Evolutionary conservation across 2,888 invertebrate genomes (phyloP).

Genomic region (Hirtodrosophila alboralis): DNA sequence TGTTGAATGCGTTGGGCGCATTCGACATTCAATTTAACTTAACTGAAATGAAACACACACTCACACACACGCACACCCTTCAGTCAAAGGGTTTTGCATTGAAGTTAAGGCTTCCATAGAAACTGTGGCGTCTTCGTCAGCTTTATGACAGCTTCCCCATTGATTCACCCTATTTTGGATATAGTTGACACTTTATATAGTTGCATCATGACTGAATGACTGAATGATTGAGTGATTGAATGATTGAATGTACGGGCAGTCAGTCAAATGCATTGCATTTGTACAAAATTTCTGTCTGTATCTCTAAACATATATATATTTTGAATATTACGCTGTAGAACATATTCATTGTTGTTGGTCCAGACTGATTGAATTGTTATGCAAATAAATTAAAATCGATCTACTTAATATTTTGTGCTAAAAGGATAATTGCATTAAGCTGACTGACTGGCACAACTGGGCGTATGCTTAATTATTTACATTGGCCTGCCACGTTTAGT

Average conservation of each 20-base stretch:
- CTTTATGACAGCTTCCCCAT: slow-evolving; percentile 3
- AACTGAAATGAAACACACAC: slow-evolving; percentile 30
- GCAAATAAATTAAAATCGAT: slow-evolving; percentile 59
- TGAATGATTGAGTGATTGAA: slow-evolving; percentile 4
- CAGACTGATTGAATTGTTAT: slow-evolving; percentile 59
- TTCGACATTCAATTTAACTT: slow-evolving; percentile 38
- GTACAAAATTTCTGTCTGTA: slow-evolving; percentile 4
- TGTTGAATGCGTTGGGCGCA: slow-evolving; percentile 17
- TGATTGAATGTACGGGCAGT: not conserved
- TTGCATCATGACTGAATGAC: slow-evolving; percentile 12
- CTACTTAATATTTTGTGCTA: slow-evolving; percentile 35
- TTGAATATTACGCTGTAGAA: too few species aligned
- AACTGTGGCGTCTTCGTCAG: not conserved
- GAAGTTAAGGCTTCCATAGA: slow-evolving; percentile 37
- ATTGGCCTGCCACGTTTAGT: slow-evolving; percentile 18
- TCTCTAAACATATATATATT: too few species aligned
- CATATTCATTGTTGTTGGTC: slow-evolving; percentile 6
- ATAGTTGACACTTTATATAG: slow-evolving; percentile 24
- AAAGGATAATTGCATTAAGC: slow-evolving; percentile 41
- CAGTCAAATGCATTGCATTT: slow-evolving; percentile 21
- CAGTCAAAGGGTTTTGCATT: too few species aligned
- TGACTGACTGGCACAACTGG: slow-evolving; percentile 10
- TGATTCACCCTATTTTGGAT: slow-evolving; percentile 7
- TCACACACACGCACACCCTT: slow-evolving; percentile 15
- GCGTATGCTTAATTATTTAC: slow-evolving; percentile 38